Conservation (phyloP, 2,113 vertebrate species). For the Hepsetus odoe region DNA sequence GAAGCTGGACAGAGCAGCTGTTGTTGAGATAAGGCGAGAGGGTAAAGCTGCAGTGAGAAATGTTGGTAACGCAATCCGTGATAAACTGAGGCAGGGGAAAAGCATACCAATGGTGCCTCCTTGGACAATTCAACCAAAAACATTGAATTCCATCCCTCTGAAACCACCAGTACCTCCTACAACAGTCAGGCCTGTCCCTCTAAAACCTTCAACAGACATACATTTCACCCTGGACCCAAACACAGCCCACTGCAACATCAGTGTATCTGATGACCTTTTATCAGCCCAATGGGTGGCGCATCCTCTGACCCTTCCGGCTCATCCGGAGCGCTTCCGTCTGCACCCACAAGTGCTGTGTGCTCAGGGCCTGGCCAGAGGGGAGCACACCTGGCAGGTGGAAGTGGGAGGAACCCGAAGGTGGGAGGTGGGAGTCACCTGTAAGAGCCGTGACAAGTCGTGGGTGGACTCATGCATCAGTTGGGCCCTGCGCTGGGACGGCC, state of each 20-base stretch:
- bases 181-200: not conserved
- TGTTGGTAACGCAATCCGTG: not conserved
- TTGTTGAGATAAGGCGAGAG: not conserved
- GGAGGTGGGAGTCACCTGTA: slow-evolving; percentile 5
- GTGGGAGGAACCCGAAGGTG: not conserved
- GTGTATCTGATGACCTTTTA: not conserved
- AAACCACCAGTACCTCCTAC: not conserved
- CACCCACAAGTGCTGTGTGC: not conserved
- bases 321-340: not conserved
- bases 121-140: not conserved
- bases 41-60: not conserved
- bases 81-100: not conserved
- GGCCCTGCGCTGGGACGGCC: not conserved
- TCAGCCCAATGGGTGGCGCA: not conserved
- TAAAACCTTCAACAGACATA: not conserved
- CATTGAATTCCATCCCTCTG: not conserved
- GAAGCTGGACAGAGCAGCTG: not conserved
- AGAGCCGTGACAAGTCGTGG: not conserved
- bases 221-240: not conserved
- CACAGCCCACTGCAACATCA: not conserved
- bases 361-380: not conserved
- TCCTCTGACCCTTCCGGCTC: not conserved
- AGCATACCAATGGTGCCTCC: not conserved
- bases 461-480: slow-evolving; percentile 4
- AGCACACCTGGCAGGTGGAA: not conserved